Percentiles rank a stretch among this genome's conserved stretches.
These are phyloP conservation scores for Pipra filicauda DNA, from an alignment of 2,113 vertebrate species.

Conservation along the genomic window DNA sequence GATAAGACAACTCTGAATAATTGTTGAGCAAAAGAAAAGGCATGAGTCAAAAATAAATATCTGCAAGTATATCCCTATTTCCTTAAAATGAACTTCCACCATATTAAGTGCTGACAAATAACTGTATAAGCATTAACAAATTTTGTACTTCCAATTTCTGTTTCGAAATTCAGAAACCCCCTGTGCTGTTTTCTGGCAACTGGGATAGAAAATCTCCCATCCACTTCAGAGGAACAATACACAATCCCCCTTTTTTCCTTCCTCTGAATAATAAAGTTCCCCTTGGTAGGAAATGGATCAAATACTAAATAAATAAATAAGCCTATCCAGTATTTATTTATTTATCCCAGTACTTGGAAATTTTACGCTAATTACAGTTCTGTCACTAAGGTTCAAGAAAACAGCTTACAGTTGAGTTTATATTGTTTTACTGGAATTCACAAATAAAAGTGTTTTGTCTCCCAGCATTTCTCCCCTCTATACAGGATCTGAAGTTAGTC, in stretches of 20 bases:
- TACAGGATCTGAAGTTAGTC: not conserved
- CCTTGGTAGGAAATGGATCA: not conserved
- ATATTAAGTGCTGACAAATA: not conserved
- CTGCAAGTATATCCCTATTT: not conserved
- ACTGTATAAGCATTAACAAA: not conserved
- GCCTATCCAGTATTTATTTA: constrained; percentile 26
- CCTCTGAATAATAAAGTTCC: constrained; percentile 1
- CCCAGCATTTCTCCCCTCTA: not conserved
- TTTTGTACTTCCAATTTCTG: not conserved
- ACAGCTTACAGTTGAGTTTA: not conserved
- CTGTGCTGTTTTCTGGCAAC: not conserved
- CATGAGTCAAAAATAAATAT: not conserved
- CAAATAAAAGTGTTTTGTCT: not conserved
- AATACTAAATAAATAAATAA: constrained; percentile 40
- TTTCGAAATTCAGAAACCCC: not conserved
- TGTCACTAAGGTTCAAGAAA: constrained; percentile 21
- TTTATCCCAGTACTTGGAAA: constrained; percentile 8
- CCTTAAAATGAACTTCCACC: not conserved
- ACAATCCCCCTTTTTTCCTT: not conserved
- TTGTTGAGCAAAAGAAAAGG: not conserved
- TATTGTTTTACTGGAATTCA: not conserved
- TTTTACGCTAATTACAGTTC: constrained; percentile 14
- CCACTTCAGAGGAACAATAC: not conserved
- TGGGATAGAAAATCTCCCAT: not conserved
- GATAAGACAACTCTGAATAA: not conserved